Conservation (phyloP, 1,140 invertebrate genomes). For the Sweltsa coloradensis region DNA sequence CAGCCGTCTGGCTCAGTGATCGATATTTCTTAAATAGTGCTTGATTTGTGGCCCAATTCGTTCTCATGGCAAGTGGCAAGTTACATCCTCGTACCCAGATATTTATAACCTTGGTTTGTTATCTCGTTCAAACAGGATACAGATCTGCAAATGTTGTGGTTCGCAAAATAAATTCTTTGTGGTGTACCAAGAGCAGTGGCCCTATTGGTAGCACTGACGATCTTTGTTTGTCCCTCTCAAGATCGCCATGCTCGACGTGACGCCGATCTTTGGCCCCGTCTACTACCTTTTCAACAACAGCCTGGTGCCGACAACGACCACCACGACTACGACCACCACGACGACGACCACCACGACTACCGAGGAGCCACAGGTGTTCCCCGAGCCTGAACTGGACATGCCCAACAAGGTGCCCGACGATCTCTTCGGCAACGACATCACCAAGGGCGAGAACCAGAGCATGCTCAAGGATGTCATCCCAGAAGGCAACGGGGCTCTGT, state of each 20-base stretch:
- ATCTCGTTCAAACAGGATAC: too few relatives aligned
- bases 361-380: neutral
- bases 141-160: too few relatives aligned
- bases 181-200: too few relatives aligned
- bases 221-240: too few relatives aligned
- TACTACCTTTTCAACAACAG: constrained; percentile 62
- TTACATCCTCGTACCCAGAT: too few relatives aligned
- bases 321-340: constrained; percentile 56
- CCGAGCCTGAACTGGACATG: neutral
- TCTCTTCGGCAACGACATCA: neutral
- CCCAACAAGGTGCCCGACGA: neutral
- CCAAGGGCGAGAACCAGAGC: neutral
- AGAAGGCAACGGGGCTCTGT: constrained; percentile 3
- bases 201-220: too few relatives aligned
- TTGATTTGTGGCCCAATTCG: too few relatives aligned
- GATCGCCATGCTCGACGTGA: constrained; percentile 42
- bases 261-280: constrained; percentile 50
- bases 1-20: too few relatives aligned
- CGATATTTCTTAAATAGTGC: too few relatives aligned
- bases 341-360: constrained; percentile 23
- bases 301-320: constrained; percentile 60
- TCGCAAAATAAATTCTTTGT: too few relatives aligned
- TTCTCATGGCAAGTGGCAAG: too few relatives aligned
- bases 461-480: constrained; percentile 7
- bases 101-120: too few relatives aligned